Evolutionary conservation across 2,888 invertebrate species (phyloP), one percentile per base, ranked within the genome.

Genomic region (Acrocyrtus sp.): DNA sequence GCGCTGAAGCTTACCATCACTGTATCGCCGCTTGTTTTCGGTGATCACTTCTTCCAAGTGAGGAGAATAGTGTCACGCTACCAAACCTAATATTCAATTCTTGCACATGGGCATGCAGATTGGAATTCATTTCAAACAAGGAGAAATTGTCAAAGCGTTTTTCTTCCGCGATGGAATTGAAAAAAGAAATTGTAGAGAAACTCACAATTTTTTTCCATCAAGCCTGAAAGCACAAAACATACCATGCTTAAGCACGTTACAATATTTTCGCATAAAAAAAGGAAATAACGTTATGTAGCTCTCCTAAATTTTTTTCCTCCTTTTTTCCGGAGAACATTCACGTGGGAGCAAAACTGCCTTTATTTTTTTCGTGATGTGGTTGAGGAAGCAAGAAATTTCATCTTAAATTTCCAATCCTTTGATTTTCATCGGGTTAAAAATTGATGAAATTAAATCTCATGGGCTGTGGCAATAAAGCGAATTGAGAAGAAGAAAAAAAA

Each of bases 361-460:
- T 62, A 51, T 51, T 53, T 50, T n/a, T 62, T 48, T 51, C 53
- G 41, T 54, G 54, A 26, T 53, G 43, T 63, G 63, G 50, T 63
- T 41, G 45, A 60, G 57, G 21, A 63, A 57, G 67, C 41, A 34
- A 53, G 29, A 68, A 68, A 68, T 68, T 67, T 67, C 51, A 67
- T 67, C 58, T 50, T 27, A 51, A 68, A 68, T 68, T 69, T 69
- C 69, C 69, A 69, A 69, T 69, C 69, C 69, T 61, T 69, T 69
- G 62, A 61, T 69, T 62, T 69, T 69, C 62, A 69, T 69, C 62
- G 69, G 69, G 61, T 69, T 69, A 69, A 69, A 69, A 69, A 69
- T 69, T 69, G 69, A 69, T 69, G 69, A 69, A 69, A 69, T 69
- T 69, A 69, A 69, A 69, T 69, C 69, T 69, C 69, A 69, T 69